Conservation (phyloP, 2,888 invertebrate species). For the Melanostoma mellinum region DNA sequence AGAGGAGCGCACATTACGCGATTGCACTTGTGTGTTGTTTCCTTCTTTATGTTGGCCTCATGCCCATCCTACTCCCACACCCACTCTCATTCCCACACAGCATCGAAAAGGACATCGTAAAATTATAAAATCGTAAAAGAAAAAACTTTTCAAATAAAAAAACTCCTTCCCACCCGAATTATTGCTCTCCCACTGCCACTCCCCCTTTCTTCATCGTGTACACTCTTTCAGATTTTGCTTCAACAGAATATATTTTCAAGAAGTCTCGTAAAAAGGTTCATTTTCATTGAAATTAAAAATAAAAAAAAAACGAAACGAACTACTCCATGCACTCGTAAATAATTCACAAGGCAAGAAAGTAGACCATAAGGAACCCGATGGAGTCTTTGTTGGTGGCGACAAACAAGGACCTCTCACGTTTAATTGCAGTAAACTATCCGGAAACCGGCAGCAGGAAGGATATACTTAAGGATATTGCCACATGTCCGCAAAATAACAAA, state of each 20-base stretch:
- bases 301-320: constrained; percentile 8
- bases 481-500: constrained; percentile 70
- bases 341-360: constrained; percentile 50
- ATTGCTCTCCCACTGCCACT: too few species aligned
- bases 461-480: constrained; percentile 58
- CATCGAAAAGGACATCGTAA: constrained; percentile 52
- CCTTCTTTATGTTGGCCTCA: neutral
- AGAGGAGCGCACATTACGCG: constrained; percentile 55
- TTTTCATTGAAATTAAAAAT: constrained; percentile 69
- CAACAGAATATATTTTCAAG: neutral
- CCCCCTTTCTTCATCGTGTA: too few species aligned
- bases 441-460: constrained; percentile 15
- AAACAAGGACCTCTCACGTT: constrained; percentile 66
- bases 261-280: constrained; percentile 67
- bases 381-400: constrained; percentile 12
- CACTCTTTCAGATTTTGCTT: too few species aligned
- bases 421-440: constrained; percentile 72
- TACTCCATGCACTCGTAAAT: constrained; percentile 65
- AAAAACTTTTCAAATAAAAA: constrained; percentile 47
- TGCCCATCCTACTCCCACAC: neutral
- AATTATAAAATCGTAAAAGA: constrained; percentile 70
- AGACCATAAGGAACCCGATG: neutral
- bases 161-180: constrained; percentile 28
- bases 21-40: constrained; percentile 54
- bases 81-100: neutral